These are phyloP conservation scores for Eledone cirrhosa DNA, from an alignment of 2,888 invertebrate species.

Conservation along the genomic window DNA sequence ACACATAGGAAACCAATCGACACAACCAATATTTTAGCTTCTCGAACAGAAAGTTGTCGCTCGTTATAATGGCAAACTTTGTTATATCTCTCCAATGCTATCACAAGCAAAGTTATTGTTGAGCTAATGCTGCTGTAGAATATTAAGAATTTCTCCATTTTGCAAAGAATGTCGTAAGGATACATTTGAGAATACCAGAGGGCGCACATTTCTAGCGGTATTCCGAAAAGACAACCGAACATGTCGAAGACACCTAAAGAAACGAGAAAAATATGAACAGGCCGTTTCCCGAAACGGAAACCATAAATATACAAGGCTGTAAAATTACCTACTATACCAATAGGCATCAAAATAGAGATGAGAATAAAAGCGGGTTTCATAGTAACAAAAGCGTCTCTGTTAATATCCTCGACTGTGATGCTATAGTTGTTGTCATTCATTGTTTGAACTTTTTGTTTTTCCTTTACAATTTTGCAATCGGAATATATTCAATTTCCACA, in stretches of 20 bases:
- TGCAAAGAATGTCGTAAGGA: neutral
- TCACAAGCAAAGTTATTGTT: neutral
- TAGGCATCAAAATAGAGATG: neutral
- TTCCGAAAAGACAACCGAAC: neutral
- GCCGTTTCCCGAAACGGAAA: neutral
- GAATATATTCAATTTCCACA: no score
- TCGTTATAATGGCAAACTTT: neutral
- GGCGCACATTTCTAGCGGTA: neutral
- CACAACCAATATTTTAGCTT: neutral
- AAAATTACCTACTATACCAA: neutral
- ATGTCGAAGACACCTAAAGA: neutral
- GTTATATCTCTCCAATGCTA: neutral
- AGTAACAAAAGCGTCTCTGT: no score
- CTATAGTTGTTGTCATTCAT: no score
- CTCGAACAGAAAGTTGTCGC: neutral
- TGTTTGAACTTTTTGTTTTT: no score
- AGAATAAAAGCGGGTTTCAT: neutral
- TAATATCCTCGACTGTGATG: no score
- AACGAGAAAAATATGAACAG: neutral
- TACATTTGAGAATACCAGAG: neutral
- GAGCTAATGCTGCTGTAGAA: neutral
- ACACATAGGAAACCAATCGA: neutral
- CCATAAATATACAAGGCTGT: neutral
- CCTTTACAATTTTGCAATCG: no score
- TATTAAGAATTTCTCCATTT: neutral